A percentile compares a stretch with the other conserved stretches of the same genome.
Evolutionary conservation across 2,113 vertebrate species (phyloP).

Genomic region (Cairina moschata): DNA sequence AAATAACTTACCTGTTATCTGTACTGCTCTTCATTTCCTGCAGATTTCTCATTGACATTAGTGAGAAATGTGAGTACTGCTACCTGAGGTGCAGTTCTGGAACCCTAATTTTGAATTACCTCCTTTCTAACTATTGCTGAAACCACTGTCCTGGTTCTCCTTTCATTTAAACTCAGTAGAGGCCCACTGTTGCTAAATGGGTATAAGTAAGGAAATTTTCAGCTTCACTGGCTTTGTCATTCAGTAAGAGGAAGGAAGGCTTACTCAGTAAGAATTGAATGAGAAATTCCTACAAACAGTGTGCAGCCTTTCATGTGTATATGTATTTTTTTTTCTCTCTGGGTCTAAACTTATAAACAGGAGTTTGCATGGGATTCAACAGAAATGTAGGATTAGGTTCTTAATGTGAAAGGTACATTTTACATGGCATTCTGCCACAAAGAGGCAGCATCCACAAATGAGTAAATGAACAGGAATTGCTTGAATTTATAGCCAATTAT

Average conservation of each 20-base stretch:
- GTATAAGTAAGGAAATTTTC: conserved; percentile 14
- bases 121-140: conserved; percentile 1
- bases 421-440: conserved; percentile 80
- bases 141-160: not conserved
- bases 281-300: not conserved
- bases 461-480: conserved; percentile 74
- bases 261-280: not conserved
- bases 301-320: not conserved
- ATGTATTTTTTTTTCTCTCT: not conserved
- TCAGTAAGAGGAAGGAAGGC: not conserved
- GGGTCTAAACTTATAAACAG: not conserved
- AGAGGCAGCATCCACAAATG: conserved; percentile 81
- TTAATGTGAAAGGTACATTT: conserved; percentile 62
- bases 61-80: not conserved
- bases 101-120: not conserved
- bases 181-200: not conserved
- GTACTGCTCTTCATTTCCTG: not conserved
- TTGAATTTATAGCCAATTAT: conserved; percentile 36
- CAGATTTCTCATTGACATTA: not conserved
- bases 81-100: conserved; percentile 8
- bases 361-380: not conserved
- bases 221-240: not conserved
- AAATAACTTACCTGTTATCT: not conserved
- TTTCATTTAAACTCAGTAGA: not conserved
- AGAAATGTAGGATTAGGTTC: not conserved